These are phyloP conservation scores for Cheracebus regulus DNA, from an alignment of 2,797 vertebrate genomes.

Conservation along the genomic window DNA sequence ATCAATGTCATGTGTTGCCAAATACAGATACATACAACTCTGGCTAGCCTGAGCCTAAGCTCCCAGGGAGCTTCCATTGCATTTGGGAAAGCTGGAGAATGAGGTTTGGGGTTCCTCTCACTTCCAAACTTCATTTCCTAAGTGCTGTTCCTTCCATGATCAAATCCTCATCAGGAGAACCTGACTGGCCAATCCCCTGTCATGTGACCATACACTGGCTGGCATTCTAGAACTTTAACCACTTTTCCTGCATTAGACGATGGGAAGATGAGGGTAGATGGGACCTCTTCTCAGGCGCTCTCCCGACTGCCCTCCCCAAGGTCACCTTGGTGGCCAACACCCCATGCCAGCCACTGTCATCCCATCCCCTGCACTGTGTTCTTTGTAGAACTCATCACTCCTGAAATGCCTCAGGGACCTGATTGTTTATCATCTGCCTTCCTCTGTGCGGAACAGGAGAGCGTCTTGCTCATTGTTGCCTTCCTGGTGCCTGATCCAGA, in stretches of 20 bases:
- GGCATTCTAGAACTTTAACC: too few relatives aligned
- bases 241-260: not conserved
- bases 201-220: not conserved
- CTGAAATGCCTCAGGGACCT: not conserved
- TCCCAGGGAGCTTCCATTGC: rapidly evolving
- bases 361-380: rapidly evolving
- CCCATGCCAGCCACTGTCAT: not conserved
- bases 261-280: not conserved
- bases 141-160: not conserved
- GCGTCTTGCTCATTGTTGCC: not conserved
- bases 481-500: not conserved
- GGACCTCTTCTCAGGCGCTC: not conserved
- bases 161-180: not conserved
- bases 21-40: not conserved
- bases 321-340: rapidly evolving
- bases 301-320: not conserved
- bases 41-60: not conserved
- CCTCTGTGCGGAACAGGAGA: not conserved
- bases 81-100: not conserved
- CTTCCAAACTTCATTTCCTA: not conserved
- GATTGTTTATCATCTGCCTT: not conserved
- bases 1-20: not conserved
- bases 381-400: too few relatives aligned
- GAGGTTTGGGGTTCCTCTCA: rapidly evolving
- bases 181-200: not conserved